Evolutionary conservation across 2,113 vertebrate species (phyloP), one percentile per base, ranked within the genome.

Genomic region (Ciconia stormi): DNA sequence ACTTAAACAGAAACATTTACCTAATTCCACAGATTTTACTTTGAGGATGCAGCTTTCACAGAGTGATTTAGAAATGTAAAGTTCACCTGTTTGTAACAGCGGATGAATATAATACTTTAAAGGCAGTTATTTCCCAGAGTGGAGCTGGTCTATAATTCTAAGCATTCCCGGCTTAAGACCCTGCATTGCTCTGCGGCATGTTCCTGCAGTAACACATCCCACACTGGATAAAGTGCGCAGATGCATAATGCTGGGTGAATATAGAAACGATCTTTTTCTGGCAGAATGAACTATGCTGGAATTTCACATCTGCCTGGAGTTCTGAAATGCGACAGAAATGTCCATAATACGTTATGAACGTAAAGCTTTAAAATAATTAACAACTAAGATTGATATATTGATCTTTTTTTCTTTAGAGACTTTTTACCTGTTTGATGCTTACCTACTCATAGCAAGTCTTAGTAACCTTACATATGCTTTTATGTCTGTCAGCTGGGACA

Each of bases 261-360:
- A 4, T 4, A 46, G 2, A 13, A 18, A 20, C 3, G 13, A 25
- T 16, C 46, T 20, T 2, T 36, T 30, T 8, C 79, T 15, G 17
- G 17, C 71, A 74, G 47, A 25, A 55, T 66, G 7, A 63, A 4
- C 18, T 14, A 0, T 9, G 20, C 61, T 76, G 70, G 36, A 20
- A 47, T 84, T 40, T 23, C 78, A 52, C 73, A 70, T 38, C 82
- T 67, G 72, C 58, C 76, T 13, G 27, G 2, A 49, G 21, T 10
- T 53, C 53, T 73, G 67, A 22, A 36, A 11, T 1, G 46, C 80
- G 21, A 29, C 76, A 63, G 46, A 46, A 27, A 3, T 2, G 52
- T 36, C n/a, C 26, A 3, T 8, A 3, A 0, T 10, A n/a, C 0
- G 1, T 52, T 21, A 34, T 2, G 30, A 52, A 18, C 4, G 4